Evolutionary conservation across 2,113 vertebrate species (phyloP), one percentile per base, ranked within the genome.

Genomic region (Circaetus gallicus): DNA sequence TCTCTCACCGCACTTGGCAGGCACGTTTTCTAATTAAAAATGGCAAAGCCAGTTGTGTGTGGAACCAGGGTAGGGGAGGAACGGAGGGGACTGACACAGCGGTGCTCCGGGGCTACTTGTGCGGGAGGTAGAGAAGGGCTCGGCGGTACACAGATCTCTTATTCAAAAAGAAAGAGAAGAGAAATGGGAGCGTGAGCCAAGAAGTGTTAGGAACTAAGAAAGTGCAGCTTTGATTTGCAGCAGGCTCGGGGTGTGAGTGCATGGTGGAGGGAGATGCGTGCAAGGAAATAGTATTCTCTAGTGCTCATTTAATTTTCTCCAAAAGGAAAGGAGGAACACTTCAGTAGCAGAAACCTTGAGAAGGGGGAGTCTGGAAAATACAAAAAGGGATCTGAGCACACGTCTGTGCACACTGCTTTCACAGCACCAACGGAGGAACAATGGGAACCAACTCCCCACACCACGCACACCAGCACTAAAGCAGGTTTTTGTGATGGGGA

Each of bases 11-110:
- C 56, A 11, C 85, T 97, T 77, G 92, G 95, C 94, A 86, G 84
- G 58, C 59, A 4, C 80, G 20, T 88, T 94, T 95, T 95, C 67
- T 76, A 50, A 85, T 96, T 85, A 77, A 95, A 97, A 96, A 97
- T 73, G 92, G 82, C 86, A 92, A 97, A 96, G 90, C 42, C 63
- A 0, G 38, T 52, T 45, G 73, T 22, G 67, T 66, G n/a, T 13
- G 38, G 83, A 91, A 70, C 21, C 2, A 22, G 74, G 59, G 65
- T 50, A 32, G n/a, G 72, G 36, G 15, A 73, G 74, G 71, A 45
- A 65, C 28, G 31, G 72, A 14, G 79, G 55, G 26, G 17, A 38
- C 8, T 1, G 53, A 3, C 62, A 40, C 42, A 20, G 47, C 1
- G 32, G 69, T 45, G 93, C 49, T 67, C 18, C 1, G 31, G 45